Percentiles rank a stretch among this genome's conserved stretches.
These are phyloP conservation scores for Synergus laeviventris DNA, from an alignment of 2,888 invertebrate genomes.

Conservation along the genomic window DNA sequence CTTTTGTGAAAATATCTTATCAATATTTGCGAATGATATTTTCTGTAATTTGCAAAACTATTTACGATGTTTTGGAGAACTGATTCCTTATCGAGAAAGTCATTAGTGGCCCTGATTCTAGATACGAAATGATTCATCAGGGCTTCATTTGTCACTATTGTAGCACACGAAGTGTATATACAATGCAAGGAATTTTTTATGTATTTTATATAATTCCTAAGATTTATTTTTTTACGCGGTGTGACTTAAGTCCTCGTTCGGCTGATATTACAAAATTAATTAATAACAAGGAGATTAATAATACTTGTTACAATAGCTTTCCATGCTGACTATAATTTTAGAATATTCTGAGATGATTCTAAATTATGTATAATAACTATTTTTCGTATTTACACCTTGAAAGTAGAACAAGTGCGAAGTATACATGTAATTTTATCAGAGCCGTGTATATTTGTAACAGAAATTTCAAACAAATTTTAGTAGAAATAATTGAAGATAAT, in stretches of 20 bases:
- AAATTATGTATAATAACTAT: slow-evolving; percentile 19
- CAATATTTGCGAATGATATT: slow-evolving; percentile 19
- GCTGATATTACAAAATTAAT: slow-evolving; percentile 49
- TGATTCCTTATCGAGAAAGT: not conserved
- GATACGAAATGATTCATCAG: not conserved
- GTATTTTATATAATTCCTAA: slow-evolving; percentile 10
- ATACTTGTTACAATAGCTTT: slow-evolving; percentile 15
- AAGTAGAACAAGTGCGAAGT: slow-evolving; percentile 33
- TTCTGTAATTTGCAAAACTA: slow-evolving; percentile 12
- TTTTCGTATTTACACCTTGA: slow-evolving; percentile 21
- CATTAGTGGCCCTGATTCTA: slow-evolving; percentile 6
- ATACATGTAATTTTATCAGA: slow-evolving; percentile 31
- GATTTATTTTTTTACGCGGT: slow-evolving; percentile 39
- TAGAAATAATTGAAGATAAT: not conserved
- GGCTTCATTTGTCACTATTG: slow-evolving; percentile 20
- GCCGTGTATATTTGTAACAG: not conserved
- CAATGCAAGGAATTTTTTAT: slow-evolving; percentile 5
- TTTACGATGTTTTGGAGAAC: slow-evolving; percentile 4
- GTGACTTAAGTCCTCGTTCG: slow-evolving; percentile 60
- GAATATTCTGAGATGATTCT: slow-evolving; percentile 20
- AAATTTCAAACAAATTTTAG: not conserved
- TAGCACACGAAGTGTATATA: slow-evolving; percentile 25
- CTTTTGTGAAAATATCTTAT: not conserved
- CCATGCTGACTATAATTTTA: slow-evolving; percentile 20
- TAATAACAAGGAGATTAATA: slow-evolving; percentile 36